Percentiles rank a stretch among this genome's conserved stretches.
Conservation (phyloP, 1,140 invertebrate species). For the Ceratoteleas bidentatus region DNA sequence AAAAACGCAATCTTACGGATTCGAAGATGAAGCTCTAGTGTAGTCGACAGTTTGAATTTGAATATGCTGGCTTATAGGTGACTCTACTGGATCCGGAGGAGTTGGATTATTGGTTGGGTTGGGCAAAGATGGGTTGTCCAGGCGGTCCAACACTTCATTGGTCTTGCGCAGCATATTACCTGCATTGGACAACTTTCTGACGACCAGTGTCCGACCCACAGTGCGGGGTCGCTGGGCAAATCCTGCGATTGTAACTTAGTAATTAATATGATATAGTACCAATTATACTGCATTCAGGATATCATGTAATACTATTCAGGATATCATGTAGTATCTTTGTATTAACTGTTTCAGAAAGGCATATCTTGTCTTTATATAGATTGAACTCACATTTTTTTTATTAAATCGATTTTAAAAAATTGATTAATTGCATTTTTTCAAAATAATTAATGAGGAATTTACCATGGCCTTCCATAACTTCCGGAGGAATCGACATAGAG, state of each 20-base stretch:
- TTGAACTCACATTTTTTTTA: too few relatives aligned
- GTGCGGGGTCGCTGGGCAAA: conserved; percentile 43
- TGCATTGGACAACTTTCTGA: conserved; percentile 77
- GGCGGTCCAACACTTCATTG: conserved; percentile 73
- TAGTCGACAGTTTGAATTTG: conserved; percentile 66
- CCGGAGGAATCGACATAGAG: too few relatives aligned
- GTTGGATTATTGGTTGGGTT: conserved; percentile 56
- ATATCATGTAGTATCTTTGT: too few relatives aligned
- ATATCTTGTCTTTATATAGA: too few relatives aligned
- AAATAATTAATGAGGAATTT: too few relatives aligned
- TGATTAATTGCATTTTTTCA: too few relatives aligned
- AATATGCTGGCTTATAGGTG: conserved; percentile 51
- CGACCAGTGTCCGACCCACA: conserved; percentile 77
- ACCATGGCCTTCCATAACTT: too few relatives aligned
- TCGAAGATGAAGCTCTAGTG: conserved; percentile 3
- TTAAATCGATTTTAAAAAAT: too few relatives aligned
- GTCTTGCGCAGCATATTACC: conserved; percentile 78
- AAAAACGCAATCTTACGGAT: conserved; percentile 25
- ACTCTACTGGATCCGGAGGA: conserved; percentile 54
- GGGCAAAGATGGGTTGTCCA: conserved; percentile 76
- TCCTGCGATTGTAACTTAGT: conserved; percentile 2
- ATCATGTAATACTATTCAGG: too few relatives aligned
- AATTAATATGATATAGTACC: not conserved
- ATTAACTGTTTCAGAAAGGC: too few relatives aligned
- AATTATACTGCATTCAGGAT: too few relatives aligned